Evolutionary conservation across 2,888 invertebrate genomes (phyloP), one percentile per base, ranked within the genome.

Genomic region (Melanostoma mellinum): DNA sequence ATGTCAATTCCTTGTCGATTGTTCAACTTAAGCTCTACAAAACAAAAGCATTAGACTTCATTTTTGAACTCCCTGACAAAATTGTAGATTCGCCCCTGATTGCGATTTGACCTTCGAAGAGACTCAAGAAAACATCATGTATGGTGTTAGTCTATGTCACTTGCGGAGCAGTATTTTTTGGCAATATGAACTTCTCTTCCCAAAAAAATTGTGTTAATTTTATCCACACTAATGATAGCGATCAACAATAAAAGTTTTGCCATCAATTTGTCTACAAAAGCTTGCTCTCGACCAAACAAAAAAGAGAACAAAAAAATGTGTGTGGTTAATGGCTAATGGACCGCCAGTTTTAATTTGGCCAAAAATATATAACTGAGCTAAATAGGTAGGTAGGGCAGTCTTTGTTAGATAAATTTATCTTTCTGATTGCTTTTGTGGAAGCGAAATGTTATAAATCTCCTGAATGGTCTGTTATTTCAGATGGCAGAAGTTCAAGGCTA

Each of bases 201-300:
- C 63, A 10, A 50, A 65, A 71, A 74, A 69, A 74, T 67, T 67
- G 78, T 53, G 78, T 69, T 84, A 78, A 84, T 71, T 78, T 65
- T 35, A 74, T 74, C 78, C 69, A 46, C 73, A 71, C 60, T 71
- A 79, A 79, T 67, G 84, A 84, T 84, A 84, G 74, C 60, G 84
- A 84, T 84, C 84, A 75, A 75, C 84, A 84, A 84, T 84, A 75
- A 84, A 84, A 84, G 73, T 84, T 84, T 67, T 75, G 74, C 79
- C 84, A 84, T 84, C 84, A 84, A 84, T 84, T 84, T 79, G 84
- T 84, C 84, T 84, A 75, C 65, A 20, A 33, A 53, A 58, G 44
- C 46, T 40, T 2, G 71, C 60, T 71, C 53, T 10, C 40, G 44
- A 20, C 20, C 20, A 20, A 20, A 20, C 20, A 20, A 20, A 20